Evolutionary conservation across 2,113 vertebrate genomes (phyloP), one percentile per base, ranked within the genome.

Genomic region (Scatophagus argus): DNA sequence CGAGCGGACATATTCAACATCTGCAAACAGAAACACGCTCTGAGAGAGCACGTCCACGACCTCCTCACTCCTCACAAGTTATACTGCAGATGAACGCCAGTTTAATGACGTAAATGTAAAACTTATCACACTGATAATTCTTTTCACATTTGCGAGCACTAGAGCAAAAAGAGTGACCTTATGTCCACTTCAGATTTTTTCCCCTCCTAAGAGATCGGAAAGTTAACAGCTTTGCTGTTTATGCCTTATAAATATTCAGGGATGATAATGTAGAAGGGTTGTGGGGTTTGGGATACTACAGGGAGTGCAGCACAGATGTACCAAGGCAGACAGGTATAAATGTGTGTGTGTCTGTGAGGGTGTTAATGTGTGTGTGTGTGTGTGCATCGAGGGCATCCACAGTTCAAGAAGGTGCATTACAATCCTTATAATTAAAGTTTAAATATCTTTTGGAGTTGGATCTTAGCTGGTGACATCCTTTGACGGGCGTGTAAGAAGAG

Each of bases 191-290:
- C 23, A 6, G 44, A 13, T 71, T 55, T 43, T 60, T 55, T 27
- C 16, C 4, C 3, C 32, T 63, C 73, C 39, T 25, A 23, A 36
- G 82, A 84, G 64, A 81, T 73, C 5, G 3, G 49, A 80, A 85
- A 88, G 64, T 84, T 32, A 55, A 60, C 70, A 74, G 43, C 76
- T 86, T 77, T 66, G 60, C 80, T 84, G 71, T 82, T 87, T 82
- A 77, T 78, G 77, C 74, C 69, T 84, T 79, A 90, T 93, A 82
- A 84, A 94, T 93, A 93, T 94, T 92, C 91, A 90, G 82, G 76
- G 88, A 91, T 88, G 90, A 76, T 92, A 92, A 91, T 93, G 61
- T 38, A 14, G 41, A 61, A 58, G 21, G 76, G 77, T 87, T 81
- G 76, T 23, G 32, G 60, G 74, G 85, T 87, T 82, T 47, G 0